Evolutionary conservation across 2,888 invertebrate species (phyloP).

Genomic region (Diaphora mendica): DNA sequence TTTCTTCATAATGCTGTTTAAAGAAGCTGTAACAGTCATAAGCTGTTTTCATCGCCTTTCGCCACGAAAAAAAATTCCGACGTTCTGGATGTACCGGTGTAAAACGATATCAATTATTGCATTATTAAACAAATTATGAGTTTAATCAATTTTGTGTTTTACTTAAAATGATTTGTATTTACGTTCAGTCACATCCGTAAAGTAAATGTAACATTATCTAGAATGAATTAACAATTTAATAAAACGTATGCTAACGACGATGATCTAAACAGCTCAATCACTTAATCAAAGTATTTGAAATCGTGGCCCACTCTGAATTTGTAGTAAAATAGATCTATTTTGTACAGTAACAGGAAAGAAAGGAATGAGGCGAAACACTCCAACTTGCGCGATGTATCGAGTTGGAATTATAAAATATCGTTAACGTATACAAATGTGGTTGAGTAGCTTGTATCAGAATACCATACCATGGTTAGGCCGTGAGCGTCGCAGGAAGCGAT

Average conservation of each 20-base stretch:
- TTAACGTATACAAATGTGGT: conserved; percentile 35
- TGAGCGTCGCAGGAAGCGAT: conserved; percentile 81
- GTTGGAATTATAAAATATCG: conserved; percentile 36
- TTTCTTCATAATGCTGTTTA: not conserved
- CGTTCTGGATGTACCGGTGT: not conserved
- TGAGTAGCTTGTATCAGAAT: conserved; percentile 50
- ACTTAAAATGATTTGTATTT: not conserved
- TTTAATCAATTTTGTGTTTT: not conserved
- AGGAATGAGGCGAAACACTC: conserved; percentile 8
- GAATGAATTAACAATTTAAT: no score
- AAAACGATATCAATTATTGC: not conserved
- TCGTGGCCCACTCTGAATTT: not conserved
- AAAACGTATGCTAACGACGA: not conserved
- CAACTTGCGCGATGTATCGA: conserved; percentile 3
- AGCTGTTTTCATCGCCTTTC: not conserved
- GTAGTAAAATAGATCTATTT: not conserved
- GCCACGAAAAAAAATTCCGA: not conserved
- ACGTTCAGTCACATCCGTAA: not conserved
- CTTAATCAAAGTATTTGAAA: not conserved
- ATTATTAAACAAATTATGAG: no score
- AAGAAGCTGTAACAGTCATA: no score
- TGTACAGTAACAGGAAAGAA: not conserved
- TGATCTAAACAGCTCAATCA: not conserved
- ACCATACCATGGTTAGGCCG: conserved; percentile 56
- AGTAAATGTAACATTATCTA: not conserved